phyloP scores from a whole-genome alignment of 92 coral and sea anemone genomes.

The Parazoanthus darwini region DNA sequence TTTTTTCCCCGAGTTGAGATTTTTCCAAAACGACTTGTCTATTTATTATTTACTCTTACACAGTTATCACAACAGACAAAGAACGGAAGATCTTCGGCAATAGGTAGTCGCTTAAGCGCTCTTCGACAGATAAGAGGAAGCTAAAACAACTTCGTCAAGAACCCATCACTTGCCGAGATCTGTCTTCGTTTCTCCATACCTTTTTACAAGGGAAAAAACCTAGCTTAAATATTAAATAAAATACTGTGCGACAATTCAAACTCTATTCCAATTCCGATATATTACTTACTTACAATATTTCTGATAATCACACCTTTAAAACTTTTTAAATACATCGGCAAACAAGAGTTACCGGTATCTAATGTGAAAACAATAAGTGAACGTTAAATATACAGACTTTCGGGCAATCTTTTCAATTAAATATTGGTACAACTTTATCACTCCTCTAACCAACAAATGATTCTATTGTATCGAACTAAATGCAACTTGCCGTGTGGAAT shows the following conservation, averaged over 20 bases:
- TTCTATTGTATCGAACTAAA: not conserved
- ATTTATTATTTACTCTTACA: too few relatives aligned
- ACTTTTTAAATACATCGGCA: not conserved
- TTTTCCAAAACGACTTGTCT: not conserved
- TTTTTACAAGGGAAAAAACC: not conserved
- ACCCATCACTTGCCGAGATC: too few relatives aligned
- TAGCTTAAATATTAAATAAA: not conserved
- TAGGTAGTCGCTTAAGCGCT: too few relatives aligned
- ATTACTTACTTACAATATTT: not conserved
- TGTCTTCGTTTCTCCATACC: not conserved
- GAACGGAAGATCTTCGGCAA: too few relatives aligned
- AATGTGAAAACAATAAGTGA: not conserved
- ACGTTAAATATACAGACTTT: not conserved
- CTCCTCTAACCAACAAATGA: not conserved
- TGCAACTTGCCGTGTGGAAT: not conserved
- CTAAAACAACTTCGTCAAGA: too few relatives aligned
- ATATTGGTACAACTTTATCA: not conserved
- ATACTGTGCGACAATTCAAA: not conserved
- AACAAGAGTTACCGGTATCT: not conserved
- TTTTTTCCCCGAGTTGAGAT: not conserved
- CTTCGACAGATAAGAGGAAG: too few relatives aligned
- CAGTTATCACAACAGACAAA: too few relatives aligned
- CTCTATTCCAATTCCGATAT: too few relatives aligned
- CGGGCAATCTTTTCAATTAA: not conserved
- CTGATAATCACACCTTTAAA: too few relatives aligned